Evolutionary conservation across 2,888 invertebrate species (phyloP), one percentile per base, ranked within the genome.

Genomic region (Torymus aiolomorphi): DNA sequence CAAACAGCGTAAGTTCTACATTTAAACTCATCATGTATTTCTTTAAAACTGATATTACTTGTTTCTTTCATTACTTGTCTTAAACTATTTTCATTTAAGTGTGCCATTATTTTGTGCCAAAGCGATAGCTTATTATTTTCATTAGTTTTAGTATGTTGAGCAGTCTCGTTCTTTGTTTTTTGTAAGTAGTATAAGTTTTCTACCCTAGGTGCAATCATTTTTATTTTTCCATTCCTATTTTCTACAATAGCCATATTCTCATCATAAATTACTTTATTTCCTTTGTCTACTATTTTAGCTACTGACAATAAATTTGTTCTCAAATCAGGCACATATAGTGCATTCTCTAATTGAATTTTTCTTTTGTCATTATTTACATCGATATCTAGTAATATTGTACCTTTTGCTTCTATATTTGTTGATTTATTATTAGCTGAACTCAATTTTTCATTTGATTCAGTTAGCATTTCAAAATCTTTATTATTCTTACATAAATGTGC

Each of bases 301-400:
- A n/a, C n/a, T n/a, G n/a, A n/a, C n/a, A n/a, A n/a, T n/a, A n/a
- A n/a, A n/a, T n/a, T 73, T 18, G 59, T 13, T 18, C 62, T 14
- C 49, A 73, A 62, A 14, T 73, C 62, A 3, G 72, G 72, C n/a
- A 62, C 62, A 20, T 73, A 73, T 51, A 62, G 12, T 18, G 72
- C 13, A 42, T 73, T 73, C 62, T 73, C 72, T n/a, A 65, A 20
- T 52, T 65, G 51, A n/a, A 74, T 56, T 14, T 74, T 42, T 42
- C 13, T 24, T 52, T 8, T 12, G n/a, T 56, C 42, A 52, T 74
- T 52, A 52, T 74, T 51, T 11, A 31, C 12, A n/a, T 52, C n/a
- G 2, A 70, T 31, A 24, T 70, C 16, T 57, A 70, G 2, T 2
- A 13, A n/a, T 11, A 70, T 14, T 18, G 57, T 57, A 13, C 70